Conservation (phyloP, 2,797 vertebrate genomes). For the Tolypeutes matacus region DNA sequence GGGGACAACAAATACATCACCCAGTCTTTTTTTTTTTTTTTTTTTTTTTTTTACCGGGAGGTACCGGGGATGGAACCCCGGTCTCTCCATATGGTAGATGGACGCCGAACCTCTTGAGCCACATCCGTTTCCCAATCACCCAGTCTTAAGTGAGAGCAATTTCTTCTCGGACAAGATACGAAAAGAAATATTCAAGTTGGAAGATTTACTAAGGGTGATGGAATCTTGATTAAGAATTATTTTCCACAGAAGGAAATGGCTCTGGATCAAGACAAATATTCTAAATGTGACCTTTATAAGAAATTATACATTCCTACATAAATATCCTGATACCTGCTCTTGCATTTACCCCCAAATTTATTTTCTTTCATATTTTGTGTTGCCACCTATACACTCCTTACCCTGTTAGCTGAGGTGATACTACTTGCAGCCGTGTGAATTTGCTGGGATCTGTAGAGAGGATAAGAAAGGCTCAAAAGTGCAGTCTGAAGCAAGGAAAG, state of each 20-base stretch:
- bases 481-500: neutral
- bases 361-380: conserved; percentile 15
- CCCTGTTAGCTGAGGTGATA: neutral
- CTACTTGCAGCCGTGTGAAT: neutral
- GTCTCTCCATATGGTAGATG: no score
- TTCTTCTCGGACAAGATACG: neutral
- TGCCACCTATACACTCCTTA: neutral
- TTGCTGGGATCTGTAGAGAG: neutral
- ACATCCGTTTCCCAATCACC: no score
- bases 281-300: conserved; percentile 33
- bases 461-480: neutral
- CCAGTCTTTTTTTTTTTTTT: no score
- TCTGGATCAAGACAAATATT: conserved; percentile 58
- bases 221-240: conserved; percentile 57
- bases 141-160: neutral
- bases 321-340: neutral
- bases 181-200: conserved; percentile 37
- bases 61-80: no score
- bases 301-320: conserved; percentile 17
- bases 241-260: conserved; percentile 46
- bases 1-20: neutral
- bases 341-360: neutral
- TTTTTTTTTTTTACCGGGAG: no score
- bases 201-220: conserved; percentile 33
- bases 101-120: no score